Percentiles rank a stretch among this genome's conserved stretches.
phyloP scores from a whole-genome alignment of 2,888 invertebrate species.

The Gastracanthus pulcherrimus region DNA sequence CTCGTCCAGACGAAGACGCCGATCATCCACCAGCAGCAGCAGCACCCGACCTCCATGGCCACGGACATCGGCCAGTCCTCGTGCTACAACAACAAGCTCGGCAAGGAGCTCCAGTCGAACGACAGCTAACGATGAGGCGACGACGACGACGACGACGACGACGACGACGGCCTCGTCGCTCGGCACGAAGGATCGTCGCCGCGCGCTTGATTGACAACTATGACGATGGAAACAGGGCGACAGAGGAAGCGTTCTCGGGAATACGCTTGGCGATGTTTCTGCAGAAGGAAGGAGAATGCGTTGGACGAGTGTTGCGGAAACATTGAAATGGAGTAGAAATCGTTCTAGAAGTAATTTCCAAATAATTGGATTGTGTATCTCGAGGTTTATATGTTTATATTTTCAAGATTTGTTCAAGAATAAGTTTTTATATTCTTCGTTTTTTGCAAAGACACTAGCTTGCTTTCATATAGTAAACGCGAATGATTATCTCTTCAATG shows the following conservation, averaged over 20 bases:
- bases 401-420: too few species aligned
- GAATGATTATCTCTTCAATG: neutral
- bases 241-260: too few species aligned
- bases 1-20: constrained; percentile 73
- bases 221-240: too few species aligned
- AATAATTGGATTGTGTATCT: too few species aligned
- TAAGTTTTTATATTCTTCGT: neutral
- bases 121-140: constrained; percentile 74
- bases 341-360: too few species aligned
- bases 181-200: neutral
- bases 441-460: too few species aligned
- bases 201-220: too few species aligned
- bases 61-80: constrained; percentile 68
- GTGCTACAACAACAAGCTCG: constrained; percentile 65
- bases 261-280: neutral
- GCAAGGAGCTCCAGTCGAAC: constrained; percentile 69
- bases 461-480: too few species aligned
- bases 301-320: neutral
- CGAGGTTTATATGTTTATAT: too few species aligned
- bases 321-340: too few species aligned
- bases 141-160: too few species aligned
- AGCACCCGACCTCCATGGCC: constrained; percentile 67
- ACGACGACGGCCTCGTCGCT: too few species aligned
- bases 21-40: constrained; percentile 72
- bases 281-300: neutral